Evolutionary conservation across 1,140 invertebrate species (phyloP), one percentile per base, ranked within the genome.

Genomic region (Drosophila leontia): DNA sequence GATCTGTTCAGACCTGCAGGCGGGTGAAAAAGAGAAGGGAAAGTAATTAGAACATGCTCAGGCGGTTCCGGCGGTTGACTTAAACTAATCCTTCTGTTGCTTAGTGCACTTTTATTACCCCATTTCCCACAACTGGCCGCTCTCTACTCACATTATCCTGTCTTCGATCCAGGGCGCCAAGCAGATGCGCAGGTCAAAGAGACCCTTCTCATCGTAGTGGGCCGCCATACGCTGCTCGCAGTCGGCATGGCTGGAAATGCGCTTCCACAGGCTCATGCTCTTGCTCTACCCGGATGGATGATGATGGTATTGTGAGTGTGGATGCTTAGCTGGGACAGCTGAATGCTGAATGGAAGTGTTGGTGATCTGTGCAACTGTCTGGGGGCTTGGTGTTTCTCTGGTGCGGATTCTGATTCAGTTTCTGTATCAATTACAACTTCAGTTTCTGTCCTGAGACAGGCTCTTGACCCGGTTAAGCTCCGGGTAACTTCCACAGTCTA

Each of bases 111-210:
- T 35, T 4, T 15, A 29, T 15, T 39, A 11, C 11, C 57, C 62
- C 26, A 23, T 7, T 39, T 19, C 48, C 41, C 29, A 39, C 15
- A 1, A n/a, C 11, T 15, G 11, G 12, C 23, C 13, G 47, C 23
- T 9, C 41, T 26, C 78, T 92, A 92, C 92, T 91, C 81, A 91
- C 91, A 92, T 91, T 81, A 93, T 91, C 76, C 80, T 78, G 61
- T 92, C 83, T 82, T 93, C 92, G 69, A 93, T 92, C 92, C 92
- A 92, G 59, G 80, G 74, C 70, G 92, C 92, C 71, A 92, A 80
- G 69, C 80, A 82, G 57, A 90, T 69, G 53, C 92, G 92, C 78
- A 93, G 72, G 62, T 93, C 92, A 26, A 82, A 75, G 35, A 91
- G 87, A 67, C 91, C 91, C 77, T 92, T 92, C 72, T 91, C 90